A percentile compares a stretch with the other conserved stretches of the same genome.
These are phyloP conservation scores for Mus pahari DNA, from an alignment of 2,113 vertebrate species.

Conservation along the genomic window DNA sequence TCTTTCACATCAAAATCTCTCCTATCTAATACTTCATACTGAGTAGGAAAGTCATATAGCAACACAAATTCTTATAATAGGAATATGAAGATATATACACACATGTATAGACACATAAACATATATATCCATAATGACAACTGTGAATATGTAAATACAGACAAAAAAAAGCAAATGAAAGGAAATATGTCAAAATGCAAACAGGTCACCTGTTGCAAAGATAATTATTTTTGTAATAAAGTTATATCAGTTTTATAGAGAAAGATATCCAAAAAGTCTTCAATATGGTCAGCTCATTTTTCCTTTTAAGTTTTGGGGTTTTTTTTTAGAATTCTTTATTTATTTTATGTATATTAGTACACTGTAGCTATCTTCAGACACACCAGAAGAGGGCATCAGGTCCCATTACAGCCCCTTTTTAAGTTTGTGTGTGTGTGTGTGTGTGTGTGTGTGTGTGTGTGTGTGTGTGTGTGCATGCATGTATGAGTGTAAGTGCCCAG, in stretches of 20 bases:
- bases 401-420: not conserved
- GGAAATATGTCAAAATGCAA: conserved; percentile 15
- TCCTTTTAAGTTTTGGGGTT: not conserved
- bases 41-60: not conserved
- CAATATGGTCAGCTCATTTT: not conserved
- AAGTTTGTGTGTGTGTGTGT: not conserved
- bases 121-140: not conserved
- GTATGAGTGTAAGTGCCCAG: not conserved
- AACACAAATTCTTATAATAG: not conserved
- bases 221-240: not conserved
- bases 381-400: too few relatives aligned
- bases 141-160: not conserved
- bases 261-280: not conserved
- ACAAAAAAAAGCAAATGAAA: not conserved
- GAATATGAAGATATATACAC: not conserved
- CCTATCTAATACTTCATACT: not conserved
- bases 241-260: not conserved
- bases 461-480: not conserved
- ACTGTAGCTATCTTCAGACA: too few relatives aligned
- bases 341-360: too few relatives aligned
- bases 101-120: not conserved
- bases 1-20: not conserved
- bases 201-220: not conserved
- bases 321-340: too few relatives aligned
- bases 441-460: not conserved